Conservation (phyloP, 2,113 vertebrate genomes). For the Pandion haliaetus region DNA sequence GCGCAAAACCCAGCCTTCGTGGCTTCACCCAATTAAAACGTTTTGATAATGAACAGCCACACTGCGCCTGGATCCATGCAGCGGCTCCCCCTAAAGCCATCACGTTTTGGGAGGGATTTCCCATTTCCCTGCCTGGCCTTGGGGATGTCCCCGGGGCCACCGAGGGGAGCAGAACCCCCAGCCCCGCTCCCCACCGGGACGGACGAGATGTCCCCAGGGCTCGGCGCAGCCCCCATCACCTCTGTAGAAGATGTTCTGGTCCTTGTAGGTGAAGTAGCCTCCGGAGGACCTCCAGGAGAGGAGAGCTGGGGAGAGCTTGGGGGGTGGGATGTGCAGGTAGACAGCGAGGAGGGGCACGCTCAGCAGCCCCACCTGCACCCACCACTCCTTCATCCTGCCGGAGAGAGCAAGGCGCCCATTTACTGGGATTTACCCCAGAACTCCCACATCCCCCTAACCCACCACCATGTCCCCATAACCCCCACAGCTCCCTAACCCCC, state of each 20-base stretch:
- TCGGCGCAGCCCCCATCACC: slow-evolving; percentile 44
- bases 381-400: slow-evolving; percentile 89
- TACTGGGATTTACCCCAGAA: background rate
- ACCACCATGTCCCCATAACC: accelerated
- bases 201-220: accelerated
- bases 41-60: background rate
- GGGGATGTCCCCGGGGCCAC: background rate
- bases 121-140: accelerated
- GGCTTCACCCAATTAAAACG: background rate
- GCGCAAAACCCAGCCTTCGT: background rate
- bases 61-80: background rate
- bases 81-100: background rate
- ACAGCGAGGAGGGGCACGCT: slow-evolving; percentile 86
- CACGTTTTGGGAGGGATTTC: background rate
- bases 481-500: background rate
- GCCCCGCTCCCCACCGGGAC: accelerated
- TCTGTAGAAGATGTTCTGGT: slow-evolving; percentile 87
- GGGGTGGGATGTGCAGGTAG: slow-evolving; percentile 90
- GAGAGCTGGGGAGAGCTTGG: slow-evolving; percentile 83
- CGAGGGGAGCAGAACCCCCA: background rate
- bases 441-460: background rate
- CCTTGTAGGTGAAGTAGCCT: slow-evolving; percentile 83
- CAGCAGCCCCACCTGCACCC: slow-evolving; percentile 87
- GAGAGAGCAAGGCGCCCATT: background rate
- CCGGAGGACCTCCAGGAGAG: slow-evolving; percentile 84